Evolutionary conservation across 2,888 invertebrate genomes (phyloP).

Genomic region (Acleris cristana): DNA sequence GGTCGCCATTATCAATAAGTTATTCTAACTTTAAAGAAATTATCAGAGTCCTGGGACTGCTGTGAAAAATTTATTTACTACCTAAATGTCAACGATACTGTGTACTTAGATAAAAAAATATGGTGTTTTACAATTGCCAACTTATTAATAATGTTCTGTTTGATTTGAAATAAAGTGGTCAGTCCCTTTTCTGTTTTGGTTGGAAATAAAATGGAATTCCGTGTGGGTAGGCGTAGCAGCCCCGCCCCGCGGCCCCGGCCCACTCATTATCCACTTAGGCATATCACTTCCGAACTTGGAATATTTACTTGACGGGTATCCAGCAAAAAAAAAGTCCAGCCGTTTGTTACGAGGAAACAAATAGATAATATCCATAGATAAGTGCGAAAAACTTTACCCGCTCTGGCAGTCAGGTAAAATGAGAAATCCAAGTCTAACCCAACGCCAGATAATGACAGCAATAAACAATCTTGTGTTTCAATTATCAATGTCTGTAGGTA

Average conservation of each 20-base stretch:
- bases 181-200: slow-evolving; percentile 38
- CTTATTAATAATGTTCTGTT: slow-evolving; percentile 19
- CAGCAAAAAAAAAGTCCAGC: not conserved
- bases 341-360: not conserved
- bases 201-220: slow-evolving; percentile 59
- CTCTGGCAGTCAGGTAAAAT: no score
- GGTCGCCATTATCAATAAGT: no score
- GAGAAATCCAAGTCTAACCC: no score
- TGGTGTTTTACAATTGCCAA: not conserved
- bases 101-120: no score
- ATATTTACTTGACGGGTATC: slow-evolving; percentile 35
- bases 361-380: not conserved
- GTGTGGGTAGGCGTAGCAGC: slow-evolving; percentile 67
- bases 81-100: no score
- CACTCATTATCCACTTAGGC: slow-evolving; percentile 79
- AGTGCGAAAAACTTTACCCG: no score
- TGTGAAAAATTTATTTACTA: no score
- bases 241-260: slow-evolving; percentile 69
- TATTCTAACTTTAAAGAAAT: no score
- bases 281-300: slow-evolving; percentile 76
- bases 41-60: no score
- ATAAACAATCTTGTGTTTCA: no score
- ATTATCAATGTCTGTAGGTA: no score
- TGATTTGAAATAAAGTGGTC: slow-evolving; percentile 37
- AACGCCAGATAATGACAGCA: no score